Percentiles rank a stretch among this genome's conserved stretches.
These are phyloP conservation scores for Colinus virginianus DNA, from an alignment of 2,113 vertebrate species.

Conservation along the genomic window DNA sequence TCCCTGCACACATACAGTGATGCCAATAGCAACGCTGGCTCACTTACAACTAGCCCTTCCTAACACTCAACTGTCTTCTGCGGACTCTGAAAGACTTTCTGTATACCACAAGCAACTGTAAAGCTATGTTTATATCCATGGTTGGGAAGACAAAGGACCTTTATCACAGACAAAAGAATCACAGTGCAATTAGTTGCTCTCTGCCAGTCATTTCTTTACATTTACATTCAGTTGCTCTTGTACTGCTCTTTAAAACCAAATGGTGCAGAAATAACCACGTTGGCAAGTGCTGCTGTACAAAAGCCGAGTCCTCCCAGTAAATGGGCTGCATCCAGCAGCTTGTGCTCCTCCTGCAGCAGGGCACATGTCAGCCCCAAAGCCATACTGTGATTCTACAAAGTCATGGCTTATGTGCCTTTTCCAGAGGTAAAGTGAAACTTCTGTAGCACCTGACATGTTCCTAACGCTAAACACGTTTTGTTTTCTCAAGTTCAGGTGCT, in stretches of 20 bases:
- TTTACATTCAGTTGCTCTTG: not conserved
- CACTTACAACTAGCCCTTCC: not conserved
- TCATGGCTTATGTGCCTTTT: not conserved
- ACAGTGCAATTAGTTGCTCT: not conserved
- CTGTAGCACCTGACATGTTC: fast-evolving
- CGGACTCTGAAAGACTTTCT: not conserved
- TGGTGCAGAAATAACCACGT: not conserved
- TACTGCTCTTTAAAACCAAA: not conserved
- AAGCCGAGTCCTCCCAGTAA: fast-evolving
- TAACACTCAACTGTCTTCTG: not conserved
- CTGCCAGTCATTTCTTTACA: not conserved
- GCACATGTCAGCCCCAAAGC: fast-evolving
- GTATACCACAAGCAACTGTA: conserved; percentile 2
- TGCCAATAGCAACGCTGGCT: not conserved
- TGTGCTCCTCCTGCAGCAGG: not conserved
- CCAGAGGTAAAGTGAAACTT: not conserved
- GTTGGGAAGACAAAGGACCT: not conserved
- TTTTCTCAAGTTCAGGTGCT: fast-evolving
- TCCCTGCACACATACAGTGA: not conserved
- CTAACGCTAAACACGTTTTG: fast-evolving
- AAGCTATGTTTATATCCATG: not conserved
- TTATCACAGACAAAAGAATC: not conserved
- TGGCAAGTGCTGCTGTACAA: fast-evolving
- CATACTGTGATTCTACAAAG: not conserved
- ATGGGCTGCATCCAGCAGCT: not conserved